A percentile compares a stretch with the other conserved stretches of the same genome.
These are phyloP conservation scores for Mohoua ochrocephala DNA, from an alignment of 2,113 vertebrate genomes.

Conservation along the genomic window DNA sequence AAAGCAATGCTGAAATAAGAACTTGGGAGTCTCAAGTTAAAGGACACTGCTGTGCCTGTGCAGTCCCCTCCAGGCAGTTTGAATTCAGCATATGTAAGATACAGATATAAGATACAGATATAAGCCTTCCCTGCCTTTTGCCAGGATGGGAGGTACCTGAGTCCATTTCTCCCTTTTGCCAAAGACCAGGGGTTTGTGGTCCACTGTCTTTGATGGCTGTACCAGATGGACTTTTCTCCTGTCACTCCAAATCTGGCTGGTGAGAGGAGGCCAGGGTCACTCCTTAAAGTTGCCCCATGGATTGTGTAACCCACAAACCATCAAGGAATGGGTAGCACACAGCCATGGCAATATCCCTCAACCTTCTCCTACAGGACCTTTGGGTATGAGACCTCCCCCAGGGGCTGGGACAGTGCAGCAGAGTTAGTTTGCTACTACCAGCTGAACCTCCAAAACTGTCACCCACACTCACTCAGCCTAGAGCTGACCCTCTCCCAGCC, in stretches of 20 bases:
- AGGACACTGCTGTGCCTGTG: background rate
- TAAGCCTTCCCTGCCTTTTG: background rate
- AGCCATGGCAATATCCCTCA: background rate
- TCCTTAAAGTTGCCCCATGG: accelerated
- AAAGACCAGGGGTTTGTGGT: background rate
- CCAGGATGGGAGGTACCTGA: background rate
- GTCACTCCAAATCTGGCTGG: background rate
- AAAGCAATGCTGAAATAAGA: background rate
- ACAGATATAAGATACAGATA: accelerated
- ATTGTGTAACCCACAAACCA: background rate
- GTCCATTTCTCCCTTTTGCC: background rate
- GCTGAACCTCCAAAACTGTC: background rate
- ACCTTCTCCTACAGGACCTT: background rate
- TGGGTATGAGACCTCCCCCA: background rate
- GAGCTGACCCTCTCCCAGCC: background rate
- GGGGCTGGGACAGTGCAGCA: background rate
- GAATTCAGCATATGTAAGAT: background rate
- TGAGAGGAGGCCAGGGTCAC: background rate
- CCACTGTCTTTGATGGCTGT: background rate
- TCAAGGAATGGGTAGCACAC: background rate
- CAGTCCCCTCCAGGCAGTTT: background rate
- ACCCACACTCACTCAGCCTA: accelerated
- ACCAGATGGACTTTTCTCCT: background rate
- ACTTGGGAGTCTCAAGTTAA: background rate
- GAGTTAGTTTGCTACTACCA: background rate